Base-by-base conservation (phyloP, 2,113 vertebrate genomes). In the Excalfactoria chinensis region DNA sequence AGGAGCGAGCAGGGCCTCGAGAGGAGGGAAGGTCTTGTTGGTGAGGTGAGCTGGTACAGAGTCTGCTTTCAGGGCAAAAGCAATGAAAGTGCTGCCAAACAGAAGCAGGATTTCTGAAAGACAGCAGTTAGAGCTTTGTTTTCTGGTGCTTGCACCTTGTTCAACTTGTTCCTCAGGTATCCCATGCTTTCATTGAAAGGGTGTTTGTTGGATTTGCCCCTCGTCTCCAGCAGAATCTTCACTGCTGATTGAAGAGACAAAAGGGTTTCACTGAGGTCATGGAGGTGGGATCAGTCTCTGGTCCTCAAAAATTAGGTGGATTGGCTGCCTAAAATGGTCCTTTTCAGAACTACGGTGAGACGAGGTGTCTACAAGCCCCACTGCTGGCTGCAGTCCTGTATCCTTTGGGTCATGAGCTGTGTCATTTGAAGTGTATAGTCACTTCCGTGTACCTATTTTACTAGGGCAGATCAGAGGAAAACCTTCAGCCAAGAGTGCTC, bases 381-480 rank as follows among this genome's bases (percentile, higher is more conserved):
- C 70, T 82, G 62, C 58, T 82, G 67, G 11, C 71, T 85, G 80
- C n/a, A 40, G 16, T 41, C 43, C 35, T 30, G 17, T 6, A 6
- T 87, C n/a, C 34, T 60, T 30, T 2, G 7, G 63, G 75, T 20
- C 0, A 1, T 19, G 51, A 59, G 11, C 59, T 82, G 28, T 69
- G 3, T n/a, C 25, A 19, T 46, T 20, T 77, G 82, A 72, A 85
- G 82, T 67, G 5, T 15, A 19, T 40, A 30, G 40, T 25, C 43
- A 22, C 60, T 74, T 89, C 84, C 0, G 0, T 73, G 68, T 63
- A n/a, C 59, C 49, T 82, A 8, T 63, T 82, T 20, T 46, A 56
- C 37, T 56, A 44, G 69, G 53, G 56, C 20, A 85, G 75, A 88
- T 92, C 84, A 87, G 91, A 86, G 82, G 94, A 80, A 70, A 79